These are phyloP conservation scores for Tenrec ecaudatus DNA, from an alignment of 2,113 vertebrate species.

Conservation along the genomic window DNA sequence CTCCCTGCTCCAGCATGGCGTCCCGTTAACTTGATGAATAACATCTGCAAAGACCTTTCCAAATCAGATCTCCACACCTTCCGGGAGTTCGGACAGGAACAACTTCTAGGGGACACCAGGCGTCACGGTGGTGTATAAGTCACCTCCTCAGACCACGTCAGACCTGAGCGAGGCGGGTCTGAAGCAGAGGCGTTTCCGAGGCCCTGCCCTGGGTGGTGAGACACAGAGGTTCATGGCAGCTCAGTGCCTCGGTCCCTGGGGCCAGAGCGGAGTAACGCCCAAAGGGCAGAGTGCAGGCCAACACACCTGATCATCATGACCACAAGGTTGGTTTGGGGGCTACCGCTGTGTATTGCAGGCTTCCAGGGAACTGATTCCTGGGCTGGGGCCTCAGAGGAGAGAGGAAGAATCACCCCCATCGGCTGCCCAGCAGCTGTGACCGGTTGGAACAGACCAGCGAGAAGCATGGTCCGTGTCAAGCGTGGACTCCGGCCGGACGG, in stretches of 20 bases:
- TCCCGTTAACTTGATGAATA: background rate
- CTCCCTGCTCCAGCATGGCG: background rate
- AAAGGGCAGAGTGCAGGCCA: background rate
- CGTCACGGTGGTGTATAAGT: background rate
- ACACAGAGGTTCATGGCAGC: background rate
- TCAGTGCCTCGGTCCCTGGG: no score
- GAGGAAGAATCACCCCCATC: no score
- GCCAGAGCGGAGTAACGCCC: background rate
- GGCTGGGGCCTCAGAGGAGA: background rate
- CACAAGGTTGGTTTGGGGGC: background rate
- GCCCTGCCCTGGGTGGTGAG: accelerated
- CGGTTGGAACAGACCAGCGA: background rate
- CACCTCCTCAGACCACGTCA: background rate
- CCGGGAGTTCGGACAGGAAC: background rate
- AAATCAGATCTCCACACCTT: background rate
- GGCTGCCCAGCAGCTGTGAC: no score
- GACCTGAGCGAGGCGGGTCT: background rate
- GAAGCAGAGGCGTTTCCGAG: background rate
- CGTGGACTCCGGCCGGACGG: background rate
- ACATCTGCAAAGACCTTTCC: background rate
- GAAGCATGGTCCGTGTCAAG: background rate
- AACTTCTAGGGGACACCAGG: background rate
- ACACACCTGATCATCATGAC: background rate
- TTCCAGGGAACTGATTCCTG: background rate
- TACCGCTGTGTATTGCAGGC: no score